Base-by-base conservation (phyloP, 2,888 invertebrate genomes). In the Melanophora roralis region DNA sequence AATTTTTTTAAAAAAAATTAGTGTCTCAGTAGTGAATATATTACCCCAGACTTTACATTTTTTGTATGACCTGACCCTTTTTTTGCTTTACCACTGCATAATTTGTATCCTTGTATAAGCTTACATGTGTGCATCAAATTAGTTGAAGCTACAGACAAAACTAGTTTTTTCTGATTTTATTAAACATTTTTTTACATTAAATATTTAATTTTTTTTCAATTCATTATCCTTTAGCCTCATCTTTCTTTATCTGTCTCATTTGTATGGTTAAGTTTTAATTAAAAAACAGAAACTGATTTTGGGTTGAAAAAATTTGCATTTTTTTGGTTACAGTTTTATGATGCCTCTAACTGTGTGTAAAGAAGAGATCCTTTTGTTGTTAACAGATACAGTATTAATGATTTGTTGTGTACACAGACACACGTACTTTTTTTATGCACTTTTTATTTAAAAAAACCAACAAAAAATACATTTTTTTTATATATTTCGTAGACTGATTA, bases 221-320 rank as follows among this genome's bases (percentile, higher is more conserved):
- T 23, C 36, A 67, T 62, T 65, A 55, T 67, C 57, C 60, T 74
- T 74, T 47, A 75, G 69, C 74, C 75, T 75, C 74, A 65, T 71
- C 69, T 71, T 71, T 53, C 65, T 57, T 71, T 71, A 79, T 60
- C 79, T 79, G 69, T 74, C 74, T 79, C 74, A 79, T 79, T 78
- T 79, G 78, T 65, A 69, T 53, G 74, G 57, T 55, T 64, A 64
- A 64, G 21, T 64, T 76, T 76, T 64, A 69, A 76, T 76, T 76
- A 36, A 69, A 76, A 62, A 69, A 43, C 40, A 60, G 69, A 69
- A 69, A 69, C 16, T 34, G 27, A 55, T 68, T 45, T 38, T 57
- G 47, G 53, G 45, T 69, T 64, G 53, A 71, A 49, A 49, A 49
- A 67, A 71, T 71, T 76, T 76, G 75, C 60, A 76, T 76, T 69